A percentile compares a stretch with the other conserved stretches of the same genome.
These are phyloP conservation scores for Eciton burchellii DNA, from an alignment of 1,140 invertebrate species.

Conservation along the genomic window DNA sequence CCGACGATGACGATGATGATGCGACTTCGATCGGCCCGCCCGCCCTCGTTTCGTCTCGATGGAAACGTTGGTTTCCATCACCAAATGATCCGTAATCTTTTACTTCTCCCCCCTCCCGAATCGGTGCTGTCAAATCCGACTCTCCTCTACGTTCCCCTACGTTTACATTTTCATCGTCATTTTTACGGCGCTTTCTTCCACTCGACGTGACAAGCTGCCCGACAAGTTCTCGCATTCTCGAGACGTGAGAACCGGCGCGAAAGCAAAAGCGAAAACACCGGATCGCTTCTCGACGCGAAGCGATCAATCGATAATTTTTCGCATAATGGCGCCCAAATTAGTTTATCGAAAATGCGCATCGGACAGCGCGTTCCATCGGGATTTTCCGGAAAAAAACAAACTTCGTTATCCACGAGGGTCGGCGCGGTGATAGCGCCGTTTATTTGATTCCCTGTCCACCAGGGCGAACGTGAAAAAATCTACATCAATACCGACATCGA, in stretches of 20 bases:
- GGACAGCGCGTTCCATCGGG: not conserved
- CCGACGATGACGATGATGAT: conserved; percentile 76
- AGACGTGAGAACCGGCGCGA: no score
- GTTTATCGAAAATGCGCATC: conserved; percentile 32
- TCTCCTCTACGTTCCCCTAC: conserved; percentile 24
- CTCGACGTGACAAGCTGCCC: not conserved
- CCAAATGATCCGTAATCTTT: conserved; percentile 4
- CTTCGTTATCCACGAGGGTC: conserved; percentile 50
- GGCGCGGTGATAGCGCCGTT: conserved; percentile 52
- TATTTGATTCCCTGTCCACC: conserved; percentile 62
- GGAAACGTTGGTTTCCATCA: conserved; percentile 66
- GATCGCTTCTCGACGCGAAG: conserved; percentile 3
- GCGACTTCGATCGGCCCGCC: conserved; percentile 67
- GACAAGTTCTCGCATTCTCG: not conserved
- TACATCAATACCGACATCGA: conserved; percentile 69
- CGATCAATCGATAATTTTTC: conserved; percentile 40
- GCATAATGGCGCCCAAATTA: conserved; percentile 26
- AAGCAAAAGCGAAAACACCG: not conserved
- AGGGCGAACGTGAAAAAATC: conserved; percentile 68
- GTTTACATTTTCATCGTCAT: not conserved
- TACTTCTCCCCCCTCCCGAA: not conserved
- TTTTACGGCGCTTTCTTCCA: not conserved
- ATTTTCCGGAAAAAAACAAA: conserved; percentile 52
- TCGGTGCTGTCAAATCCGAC: not conserved
- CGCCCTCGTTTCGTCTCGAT: conserved; percentile 10